These are phyloP conservation scores for Ranitomeya variabilis DNA, from an alignment of 2,113 vertebrate species.

Conservation along the genomic window DNA sequence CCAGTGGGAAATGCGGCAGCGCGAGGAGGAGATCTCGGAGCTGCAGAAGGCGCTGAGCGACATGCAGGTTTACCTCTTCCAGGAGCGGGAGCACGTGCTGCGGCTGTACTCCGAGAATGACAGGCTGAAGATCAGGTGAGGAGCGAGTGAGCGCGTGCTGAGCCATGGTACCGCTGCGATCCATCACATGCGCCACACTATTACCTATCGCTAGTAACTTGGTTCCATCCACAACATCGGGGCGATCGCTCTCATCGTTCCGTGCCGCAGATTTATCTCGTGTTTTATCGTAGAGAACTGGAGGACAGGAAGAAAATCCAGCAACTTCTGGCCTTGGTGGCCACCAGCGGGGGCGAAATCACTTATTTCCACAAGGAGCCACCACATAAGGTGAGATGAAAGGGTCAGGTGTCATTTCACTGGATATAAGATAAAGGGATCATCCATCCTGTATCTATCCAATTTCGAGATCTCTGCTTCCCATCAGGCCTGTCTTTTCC, in stretches of 20 bases:
- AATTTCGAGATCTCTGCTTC: too few relatives aligned
- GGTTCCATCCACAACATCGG: too few relatives aligned
- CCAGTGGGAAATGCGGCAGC: constrained; percentile 82
- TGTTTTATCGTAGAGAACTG: constrained; percentile 79
- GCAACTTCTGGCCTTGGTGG: constrained; percentile 84
- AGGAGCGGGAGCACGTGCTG: constrained; percentile 90
- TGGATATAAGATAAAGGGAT: too few relatives aligned
- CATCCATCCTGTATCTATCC: too few relatives aligned
- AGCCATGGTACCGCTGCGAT: background rate
- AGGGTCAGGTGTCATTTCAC: background rate
- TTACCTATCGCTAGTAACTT: background rate
- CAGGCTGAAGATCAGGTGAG: constrained; percentile 90
- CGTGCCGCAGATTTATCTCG: background rate
- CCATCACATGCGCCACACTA: background rate
- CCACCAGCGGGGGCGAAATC: constrained; percentile 82
- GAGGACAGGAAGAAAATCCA: constrained; percentile 95
- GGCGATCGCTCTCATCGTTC: too few relatives aligned
- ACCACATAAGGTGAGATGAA: constrained; percentile 80
- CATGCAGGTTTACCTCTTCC: constrained; percentile 93
- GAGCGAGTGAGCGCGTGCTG: too few relatives aligned
- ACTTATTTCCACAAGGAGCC: constrained; percentile 93
- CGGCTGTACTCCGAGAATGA: constrained; percentile 94
- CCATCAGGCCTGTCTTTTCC: background rate
- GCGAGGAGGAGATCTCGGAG: constrained; percentile 85
- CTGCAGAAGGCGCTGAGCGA: constrained; percentile 92